Evolutionary conservation across 2,888 invertebrate genomes (phyloP).

Genomic region (Camptogramma bilineatum): DNA sequence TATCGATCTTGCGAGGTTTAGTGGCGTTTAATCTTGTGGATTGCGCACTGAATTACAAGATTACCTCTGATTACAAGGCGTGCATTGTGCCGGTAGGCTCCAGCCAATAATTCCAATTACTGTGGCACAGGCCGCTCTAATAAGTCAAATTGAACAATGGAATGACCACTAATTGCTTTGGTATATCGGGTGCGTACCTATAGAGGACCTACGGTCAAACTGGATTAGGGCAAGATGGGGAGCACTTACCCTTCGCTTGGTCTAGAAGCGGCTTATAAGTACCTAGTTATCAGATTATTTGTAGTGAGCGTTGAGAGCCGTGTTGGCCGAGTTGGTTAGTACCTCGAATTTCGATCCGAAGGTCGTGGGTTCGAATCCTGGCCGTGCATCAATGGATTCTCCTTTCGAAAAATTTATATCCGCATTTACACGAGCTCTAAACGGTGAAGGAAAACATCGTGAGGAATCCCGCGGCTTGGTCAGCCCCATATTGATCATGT

Average conservation of each 20-base stretch:
- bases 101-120: slow-evolving; percentile 74
- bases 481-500: too few relatives aligned
- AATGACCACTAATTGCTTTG: slow-evolving; percentile 66
- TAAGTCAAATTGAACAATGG: slow-evolving; percentile 80
- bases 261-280: slow-evolving; percentile 6
- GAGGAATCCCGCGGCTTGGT: too few relatives aligned
- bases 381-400: too few relatives aligned
- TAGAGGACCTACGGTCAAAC: slow-evolving; percentile 28
- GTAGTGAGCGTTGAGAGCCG: too few relatives aligned
- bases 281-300: too few relatives aligned
- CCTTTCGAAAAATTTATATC: too few relatives aligned
- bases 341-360: too few relatives aligned
- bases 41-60: slow-evolving; percentile 45
- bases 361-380: too few relatives aligned
- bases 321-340: too few relatives aligned
- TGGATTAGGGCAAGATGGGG: slow-evolving; percentile 36
- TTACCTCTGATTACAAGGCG: slow-evolving; percentile 53
- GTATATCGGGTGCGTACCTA: slow-evolving; percentile 45
- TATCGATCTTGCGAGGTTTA: neutral
- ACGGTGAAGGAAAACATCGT: too few relatives aligned
- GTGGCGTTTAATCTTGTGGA: slow-evolving; percentile 1
- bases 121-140: slow-evolving; percentile 62
- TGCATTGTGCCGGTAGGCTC: slow-evolving; percentile 44
- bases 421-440: too few relatives aligned
- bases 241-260: slow-evolving; percentile 25